Evolutionary conservation across 2,888 invertebrate genomes (phyloP), one percentile per base, ranked within the genome.

Genomic region (Tetranychus piercei): DNA sequence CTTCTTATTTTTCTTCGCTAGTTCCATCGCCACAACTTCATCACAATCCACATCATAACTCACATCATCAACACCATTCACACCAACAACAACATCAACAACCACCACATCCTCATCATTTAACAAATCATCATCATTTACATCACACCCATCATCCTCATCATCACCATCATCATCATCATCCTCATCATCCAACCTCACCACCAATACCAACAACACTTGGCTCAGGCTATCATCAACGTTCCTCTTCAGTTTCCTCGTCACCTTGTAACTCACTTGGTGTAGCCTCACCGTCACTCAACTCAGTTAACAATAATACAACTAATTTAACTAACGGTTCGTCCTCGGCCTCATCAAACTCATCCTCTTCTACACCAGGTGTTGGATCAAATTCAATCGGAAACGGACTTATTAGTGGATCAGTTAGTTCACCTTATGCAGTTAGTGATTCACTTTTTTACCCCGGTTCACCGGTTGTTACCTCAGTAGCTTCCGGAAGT

Each of bases 1-100:
- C 9, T 15, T 55, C 55, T 55, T 55, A 9, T 55, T 15, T 15
- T 55, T 55, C 55, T 15, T 15, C 15, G 11, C 15, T 15, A 55
- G 55, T 15, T 55, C 55, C 55, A 55, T 55, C 55, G 15, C 55
- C 88, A 89, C 80, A 85, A 85, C 80, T 84, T 85, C 76, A 85
- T 86, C 34, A 84, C 75, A 69, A 75, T 76, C 72, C 69, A 75
- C 74, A 76, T 75, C 66, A 71, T 73, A 34, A 74, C 66, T 71
- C 75, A 72, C 45, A 72, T 75, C 73, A 73, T 15, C 55, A 55
- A 55, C 55, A 55, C 9, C 55, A 55, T 3, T 15, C 9, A 55
- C 55, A 55, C 15, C 55, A 55, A 55, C 55, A 15, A 55, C 15
- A 9, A 15, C 55, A 55, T 15, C 55, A 55, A 15, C 55, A 55